Evolutionary conservation across 2,888 invertebrate genomes (phyloP), one percentile per base, ranked within the genome.

Genomic region (Vanessa cardui): DNA sequence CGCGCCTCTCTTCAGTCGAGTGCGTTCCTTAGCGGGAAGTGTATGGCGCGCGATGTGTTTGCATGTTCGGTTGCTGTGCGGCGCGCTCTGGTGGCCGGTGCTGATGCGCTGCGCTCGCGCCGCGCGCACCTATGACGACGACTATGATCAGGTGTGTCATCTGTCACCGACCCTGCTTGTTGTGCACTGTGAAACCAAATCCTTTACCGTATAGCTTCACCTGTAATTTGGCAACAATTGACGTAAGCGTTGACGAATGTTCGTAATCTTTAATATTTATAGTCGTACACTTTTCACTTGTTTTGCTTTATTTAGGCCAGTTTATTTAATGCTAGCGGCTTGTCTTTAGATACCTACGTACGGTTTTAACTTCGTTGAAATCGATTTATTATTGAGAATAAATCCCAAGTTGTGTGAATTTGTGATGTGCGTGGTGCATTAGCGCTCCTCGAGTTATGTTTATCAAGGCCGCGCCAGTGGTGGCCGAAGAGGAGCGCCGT

Each of bases 401-500:
- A 80, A 74, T 68, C 72, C 76, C 72, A 73, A 75, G 72, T 73
- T 77, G 76, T 80, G 78, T 79, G 76, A 77, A 78, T 82, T 84
- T 89, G 92, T 89, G 83, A 91, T 91, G 91, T 85, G 87, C 84
- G 83, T 78, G 76, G 86, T 82, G 84, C 79, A 78, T 76, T 81
- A 79, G 83, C 82, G 81, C 79, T 82, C 77, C 85, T 84, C 83
- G 83, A 92, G 90, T 90, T 79, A 93, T 93, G 93, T 93, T 93
- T 77, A 93, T 93, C 86, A 93, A 93, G 79, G 88, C 86, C 77
- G 91, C 87, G 80, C 88, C 89, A 76, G 87, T 83, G 77, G 78
- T 88, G 83, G 88, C 85, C 80, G 90, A 94, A 77, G 93, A 94
- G 76, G 95, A 95, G 83, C 94, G 95, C 77, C 94, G 95, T 73